Conservation (phyloP, 2,797 vertebrate genomes). For the Potorous gilbertii region DNA sequence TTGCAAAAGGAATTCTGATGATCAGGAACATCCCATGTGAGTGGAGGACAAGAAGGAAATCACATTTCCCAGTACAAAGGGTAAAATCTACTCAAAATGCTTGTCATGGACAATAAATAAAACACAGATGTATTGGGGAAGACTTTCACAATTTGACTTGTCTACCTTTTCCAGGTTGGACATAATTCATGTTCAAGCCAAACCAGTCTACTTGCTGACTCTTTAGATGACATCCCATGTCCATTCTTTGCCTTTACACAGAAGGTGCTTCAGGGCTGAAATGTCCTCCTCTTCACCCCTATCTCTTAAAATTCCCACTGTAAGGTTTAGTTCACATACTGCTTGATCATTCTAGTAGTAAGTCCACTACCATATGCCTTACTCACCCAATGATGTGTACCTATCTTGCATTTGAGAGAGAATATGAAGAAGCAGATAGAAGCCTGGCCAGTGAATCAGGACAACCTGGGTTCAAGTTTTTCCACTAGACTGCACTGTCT, state of each 20-base stretch:
- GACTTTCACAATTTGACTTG: not conserved
- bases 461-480: not conserved
- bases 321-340: not conserved
- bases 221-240: not conserved
- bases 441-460: not conserved
- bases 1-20: not conserved
- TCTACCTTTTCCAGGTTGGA: not conserved
- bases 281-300: not conserved
- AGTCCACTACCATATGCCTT: not conserved
- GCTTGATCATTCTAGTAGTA: not conserved
- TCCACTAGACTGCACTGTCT: not conserved
- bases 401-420: not conserved
- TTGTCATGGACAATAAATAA: not conserved
- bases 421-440: not conserved
- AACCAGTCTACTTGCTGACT: not conserved
- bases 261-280: not conserved
- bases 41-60: not conserved
- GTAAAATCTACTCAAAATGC: not conserved
- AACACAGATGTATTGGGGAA: not conserved
- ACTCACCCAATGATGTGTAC: not conserved
- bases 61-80: not conserved
- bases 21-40: not conserved
- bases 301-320: not conserved
- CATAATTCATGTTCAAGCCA: not conserved
- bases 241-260: not conserved